phyloP scores from a whole-genome alignment of 2,113 vertebrate genomes.

The Oryzias melastigma region DNA sequence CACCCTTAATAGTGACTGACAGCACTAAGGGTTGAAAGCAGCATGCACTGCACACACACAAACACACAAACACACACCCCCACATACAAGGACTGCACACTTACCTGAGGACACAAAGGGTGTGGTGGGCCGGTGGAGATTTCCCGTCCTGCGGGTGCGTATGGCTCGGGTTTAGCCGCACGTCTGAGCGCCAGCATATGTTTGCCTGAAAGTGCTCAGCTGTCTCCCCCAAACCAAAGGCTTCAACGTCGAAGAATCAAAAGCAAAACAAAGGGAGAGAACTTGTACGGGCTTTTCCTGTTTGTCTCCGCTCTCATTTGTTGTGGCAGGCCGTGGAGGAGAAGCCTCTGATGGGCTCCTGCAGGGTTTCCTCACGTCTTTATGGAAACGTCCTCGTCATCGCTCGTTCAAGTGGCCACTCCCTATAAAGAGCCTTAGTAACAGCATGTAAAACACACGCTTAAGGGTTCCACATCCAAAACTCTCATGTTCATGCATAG shows the following conservation, averaged over 20 bases:
- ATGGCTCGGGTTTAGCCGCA: slow-evolving; percentile 37
- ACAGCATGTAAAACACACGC: too few relatives aligned
- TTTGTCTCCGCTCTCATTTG: not conserved
- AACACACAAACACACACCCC: slow-evolving; percentile 23
- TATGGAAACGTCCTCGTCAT: too few relatives aligned
- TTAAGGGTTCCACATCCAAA: too few relatives aligned
- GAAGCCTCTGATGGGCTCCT: not conserved
- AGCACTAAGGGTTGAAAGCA: slow-evolving; percentile 76
- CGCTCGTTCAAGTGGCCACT: too few relatives aligned
- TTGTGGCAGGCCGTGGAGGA: slow-evolving; percentile 2
- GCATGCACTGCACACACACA: slow-evolving; percentile 40
- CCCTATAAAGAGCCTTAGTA: too few relatives aligned
- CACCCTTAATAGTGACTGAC: slow-evolving; percentile 82
- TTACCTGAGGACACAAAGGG: slow-evolving; percentile 60
- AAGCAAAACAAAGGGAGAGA: slow-evolving; percentile 30
- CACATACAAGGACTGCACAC: slow-evolving; percentile 7
- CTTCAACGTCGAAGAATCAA: slow-evolving; percentile 32
- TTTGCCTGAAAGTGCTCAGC: slow-evolving; percentile 62
- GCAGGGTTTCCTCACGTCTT: too few relatives aligned
- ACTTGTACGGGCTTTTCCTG: not conserved
- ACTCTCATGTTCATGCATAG: too few relatives aligned
- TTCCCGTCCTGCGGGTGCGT: slow-evolving; percentile 27
- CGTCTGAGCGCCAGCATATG: slow-evolving; percentile 62
- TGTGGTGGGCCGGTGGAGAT: slow-evolving; percentile 44
- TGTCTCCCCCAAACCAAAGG: slow-evolving; percentile 49